Evolutionary conservation across 2,113 vertebrate species (phyloP).

Genomic region (Sylvietta virens): DNA sequence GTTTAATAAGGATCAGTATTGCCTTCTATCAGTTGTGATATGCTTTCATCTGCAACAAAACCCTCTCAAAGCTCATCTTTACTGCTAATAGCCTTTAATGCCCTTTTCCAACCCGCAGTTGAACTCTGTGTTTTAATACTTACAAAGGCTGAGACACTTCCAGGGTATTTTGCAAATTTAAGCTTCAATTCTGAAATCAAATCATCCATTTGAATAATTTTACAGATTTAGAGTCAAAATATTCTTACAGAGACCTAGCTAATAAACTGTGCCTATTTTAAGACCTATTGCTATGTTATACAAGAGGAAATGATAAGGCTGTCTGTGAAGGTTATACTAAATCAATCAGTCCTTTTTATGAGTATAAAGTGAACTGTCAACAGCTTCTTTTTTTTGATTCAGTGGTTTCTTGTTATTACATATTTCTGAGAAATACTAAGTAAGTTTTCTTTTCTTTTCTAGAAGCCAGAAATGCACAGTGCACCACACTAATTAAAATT

Average conservation of each 20-base stretch:
- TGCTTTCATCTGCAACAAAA: background rate
- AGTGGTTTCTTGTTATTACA: background rate
- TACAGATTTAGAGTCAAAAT: background rate
- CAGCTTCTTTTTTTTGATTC: background rate
- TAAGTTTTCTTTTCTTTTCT: background rate
- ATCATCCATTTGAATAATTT: background rate
- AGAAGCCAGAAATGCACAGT: background rate
- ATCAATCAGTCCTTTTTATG: background rate
- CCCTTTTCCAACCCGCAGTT: background rate
- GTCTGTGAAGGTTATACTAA: background rate
- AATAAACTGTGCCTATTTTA: background rate
- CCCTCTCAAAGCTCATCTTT: background rate
- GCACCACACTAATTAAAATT: background rate
- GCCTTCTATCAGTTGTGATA: background rate
- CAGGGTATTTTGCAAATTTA: background rate
- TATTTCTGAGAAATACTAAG: background rate
- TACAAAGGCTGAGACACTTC: background rate
- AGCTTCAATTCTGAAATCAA: background rate
- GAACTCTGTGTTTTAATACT: background rate
- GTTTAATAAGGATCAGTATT: background rate
- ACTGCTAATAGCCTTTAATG: background rate
- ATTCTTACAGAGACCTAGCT: background rate
- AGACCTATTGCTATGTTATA: background rate
- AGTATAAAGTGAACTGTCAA: background rate
- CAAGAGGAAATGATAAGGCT: background rate